phyloP scores from a whole-genome alignment of 2,797 vertebrate genomes.

The Otolemur crassicaudatus region DNA sequence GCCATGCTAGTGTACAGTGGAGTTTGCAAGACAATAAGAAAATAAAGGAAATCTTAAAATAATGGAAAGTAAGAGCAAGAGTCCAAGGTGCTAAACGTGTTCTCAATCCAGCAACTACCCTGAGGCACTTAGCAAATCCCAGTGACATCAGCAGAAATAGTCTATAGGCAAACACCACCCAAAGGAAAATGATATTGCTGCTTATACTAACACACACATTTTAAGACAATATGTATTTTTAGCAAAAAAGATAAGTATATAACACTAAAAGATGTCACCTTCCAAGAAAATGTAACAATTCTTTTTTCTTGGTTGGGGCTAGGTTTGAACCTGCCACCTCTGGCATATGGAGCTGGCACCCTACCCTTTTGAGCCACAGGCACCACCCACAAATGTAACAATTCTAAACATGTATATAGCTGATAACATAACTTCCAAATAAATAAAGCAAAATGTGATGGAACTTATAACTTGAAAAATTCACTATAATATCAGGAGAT shows the following conservation, averaged over 20 bases:
- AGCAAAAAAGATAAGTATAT: neutral
- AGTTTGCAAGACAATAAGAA: neutral
- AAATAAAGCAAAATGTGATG: constrained; percentile 16
- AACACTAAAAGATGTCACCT: neutral
- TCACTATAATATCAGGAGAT: neutral
- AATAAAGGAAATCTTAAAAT: neutral
- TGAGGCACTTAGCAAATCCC: neutral
- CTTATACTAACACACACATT: neutral
- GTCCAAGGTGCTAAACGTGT: neutral
- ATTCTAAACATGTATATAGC: neutral
- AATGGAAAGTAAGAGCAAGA: neutral
- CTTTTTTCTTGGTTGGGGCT: neutral
- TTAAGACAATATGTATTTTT: neutral
- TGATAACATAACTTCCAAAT: constrained; percentile 31
- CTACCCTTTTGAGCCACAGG: too few relatives aligned
- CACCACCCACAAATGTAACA: neutral
- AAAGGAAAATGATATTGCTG: neutral
- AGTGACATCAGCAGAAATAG: neutral
- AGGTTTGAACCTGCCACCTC: too few relatives aligned
- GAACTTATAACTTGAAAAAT: neutral
- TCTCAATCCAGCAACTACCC: neutral
- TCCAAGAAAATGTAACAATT: neutral
- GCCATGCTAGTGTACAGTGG: neutral
- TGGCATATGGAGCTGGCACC: too few relatives aligned
- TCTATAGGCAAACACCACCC: neutral